Conservation (phyloP, 1,140 invertebrate genomes). For the Asbolus verrucosus region DNA sequence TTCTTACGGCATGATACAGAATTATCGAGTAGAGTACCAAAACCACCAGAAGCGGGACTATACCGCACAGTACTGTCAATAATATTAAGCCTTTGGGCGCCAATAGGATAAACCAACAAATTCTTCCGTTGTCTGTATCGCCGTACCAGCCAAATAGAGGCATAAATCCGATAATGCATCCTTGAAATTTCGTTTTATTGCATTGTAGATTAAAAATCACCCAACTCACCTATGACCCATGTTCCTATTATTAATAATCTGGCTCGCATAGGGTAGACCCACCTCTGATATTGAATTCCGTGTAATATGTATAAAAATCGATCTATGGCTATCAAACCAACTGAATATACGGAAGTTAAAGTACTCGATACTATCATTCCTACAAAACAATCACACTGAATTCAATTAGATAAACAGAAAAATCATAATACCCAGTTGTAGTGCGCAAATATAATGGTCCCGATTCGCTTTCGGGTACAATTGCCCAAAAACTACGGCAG, state of each 20-base stretch:
- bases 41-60: slow-evolving; percentile 68
- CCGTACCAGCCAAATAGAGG: slow-evolving; percentile 69
- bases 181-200: slow-evolving; percentile 61
- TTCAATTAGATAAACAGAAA: no score
- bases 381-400: no score
- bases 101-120: slow-evolving; percentile 69
- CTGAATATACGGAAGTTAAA: slow-evolving; percentile 71
- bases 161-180: slow-evolving; percentile 68
- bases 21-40: slow-evolving; percentile 70
- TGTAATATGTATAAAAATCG: slow-evolving; percentile 71
- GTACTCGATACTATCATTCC: slow-evolving; percentile 70
- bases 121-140: slow-evolving; percentile 63
- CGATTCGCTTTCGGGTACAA: slow-evolving; percentile 62
- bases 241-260: slow-evolving; percentile 66
- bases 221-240: slow-evolving; percentile 68
- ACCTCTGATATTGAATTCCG: slow-evolving; percentile 69
- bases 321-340: slow-evolving; percentile 71
- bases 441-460: slow-evolving; percentile 58
- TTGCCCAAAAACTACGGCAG: slow-evolving; percentile 68
- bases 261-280: slow-evolving; percentile 68
- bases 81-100: slow-evolving; percentile 67
- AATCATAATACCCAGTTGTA: slow-evolving; percentile 64
- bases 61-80: slow-evolving; percentile 67
- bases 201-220: no score
- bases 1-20: slow-evolving; percentile 66